A percentile compares a stretch with the other conserved stretches of the same genome.
These are phyloP conservation scores for Andrena minutula DNA, from an alignment of 2,888 invertebrate genomes.

Conservation along the genomic window DNA sequence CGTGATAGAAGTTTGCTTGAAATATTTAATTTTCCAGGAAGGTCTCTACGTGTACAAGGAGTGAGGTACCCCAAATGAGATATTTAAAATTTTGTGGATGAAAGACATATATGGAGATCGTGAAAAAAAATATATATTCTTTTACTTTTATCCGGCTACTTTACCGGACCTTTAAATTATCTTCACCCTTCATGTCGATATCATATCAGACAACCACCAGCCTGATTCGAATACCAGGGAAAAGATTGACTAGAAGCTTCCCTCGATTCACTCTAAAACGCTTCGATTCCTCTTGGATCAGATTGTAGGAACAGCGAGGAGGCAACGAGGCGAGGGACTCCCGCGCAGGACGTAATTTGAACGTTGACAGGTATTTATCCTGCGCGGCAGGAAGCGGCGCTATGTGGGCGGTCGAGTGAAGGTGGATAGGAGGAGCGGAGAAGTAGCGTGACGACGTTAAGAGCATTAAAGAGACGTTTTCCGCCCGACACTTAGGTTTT, in stretches of 20 bases:
- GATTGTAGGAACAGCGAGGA: conserved; percentile 15
- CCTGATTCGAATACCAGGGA: neutral
- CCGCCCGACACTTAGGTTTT: conserved; percentile 82
- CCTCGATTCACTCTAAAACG: neutral
- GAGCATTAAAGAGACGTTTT: conserved; percentile 84
- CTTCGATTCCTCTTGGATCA: conserved; percentile 34
- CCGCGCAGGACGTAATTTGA: conserved; percentile 76
- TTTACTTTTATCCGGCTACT: too few species aligned
- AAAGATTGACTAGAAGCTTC: neutral
- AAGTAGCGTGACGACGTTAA: conserved; percentile 80
- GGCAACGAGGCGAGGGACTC: conserved; percentile 29
- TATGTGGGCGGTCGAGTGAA: conserved; percentile 49
- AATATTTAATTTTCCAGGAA: too few species aligned
- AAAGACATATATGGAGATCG: too few species aligned
- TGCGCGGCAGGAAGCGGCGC: conserved; percentile 77
- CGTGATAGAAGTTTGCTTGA: too few species aligned
- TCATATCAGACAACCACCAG: too few species aligned
- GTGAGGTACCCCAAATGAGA: too few species aligned
- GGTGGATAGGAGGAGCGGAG: conserved; percentile 59
- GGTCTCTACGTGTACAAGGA: too few species aligned
- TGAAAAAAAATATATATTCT: too few species aligned
- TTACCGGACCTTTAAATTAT: too few species aligned
- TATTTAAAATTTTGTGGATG: too few species aligned
- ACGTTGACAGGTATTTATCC: conserved; percentile 81
- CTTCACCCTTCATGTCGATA: too few species aligned